A percentile compares a stretch with the other conserved stretches of the same genome.
Evolutionary conservation across 2,113 vertebrate genomes (phyloP).

Genomic region (Pontoporia blainvillei): DNA sequence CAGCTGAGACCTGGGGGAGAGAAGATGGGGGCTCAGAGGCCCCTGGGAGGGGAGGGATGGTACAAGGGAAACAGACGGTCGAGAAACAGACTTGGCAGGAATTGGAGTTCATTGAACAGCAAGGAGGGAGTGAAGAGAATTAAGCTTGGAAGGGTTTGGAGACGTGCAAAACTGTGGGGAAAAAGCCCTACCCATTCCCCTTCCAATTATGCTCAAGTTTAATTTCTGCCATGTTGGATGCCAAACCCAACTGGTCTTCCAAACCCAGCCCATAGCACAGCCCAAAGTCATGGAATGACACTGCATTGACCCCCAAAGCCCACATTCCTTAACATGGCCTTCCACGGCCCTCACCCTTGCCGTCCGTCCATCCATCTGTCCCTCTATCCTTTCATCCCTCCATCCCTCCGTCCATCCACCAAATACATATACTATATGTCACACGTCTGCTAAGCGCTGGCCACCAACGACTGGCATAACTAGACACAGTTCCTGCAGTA

Average conservation of each 20-base stretch:
- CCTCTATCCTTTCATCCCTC: not conserved
- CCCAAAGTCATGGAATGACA: too few relatives aligned
- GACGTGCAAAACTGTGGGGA: not conserved
- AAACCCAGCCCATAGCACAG: not conserved
- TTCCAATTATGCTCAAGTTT: not conserved
- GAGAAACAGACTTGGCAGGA: not conserved
- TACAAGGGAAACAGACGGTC: rapidly evolving
- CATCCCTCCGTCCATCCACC: not conserved
- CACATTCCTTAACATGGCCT: not conserved
- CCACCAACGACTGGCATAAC: rapidly evolving
- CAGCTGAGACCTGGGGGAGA: not conserved
- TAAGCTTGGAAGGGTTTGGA: not conserved
- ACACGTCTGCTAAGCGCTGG: not conserved
- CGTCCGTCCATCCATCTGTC: not conserved
- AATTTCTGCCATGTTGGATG: not conserved
- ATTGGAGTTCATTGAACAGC: too few relatives aligned
- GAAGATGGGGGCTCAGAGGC: not conserved
- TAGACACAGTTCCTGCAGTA: rapidly evolving
- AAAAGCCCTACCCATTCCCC: not conserved
- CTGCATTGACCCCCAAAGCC: not conserved
- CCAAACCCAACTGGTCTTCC: not conserved
- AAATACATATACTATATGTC: rapidly evolving
- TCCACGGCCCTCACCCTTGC: not conserved
- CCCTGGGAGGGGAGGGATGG: rapidly evolving
- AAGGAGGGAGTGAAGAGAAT: too few relatives aligned